These are phyloP conservation scores for Ibidorhyncha struthersii DNA, from an alignment of 2,113 vertebrate genomes.

Conservation along the genomic window DNA sequence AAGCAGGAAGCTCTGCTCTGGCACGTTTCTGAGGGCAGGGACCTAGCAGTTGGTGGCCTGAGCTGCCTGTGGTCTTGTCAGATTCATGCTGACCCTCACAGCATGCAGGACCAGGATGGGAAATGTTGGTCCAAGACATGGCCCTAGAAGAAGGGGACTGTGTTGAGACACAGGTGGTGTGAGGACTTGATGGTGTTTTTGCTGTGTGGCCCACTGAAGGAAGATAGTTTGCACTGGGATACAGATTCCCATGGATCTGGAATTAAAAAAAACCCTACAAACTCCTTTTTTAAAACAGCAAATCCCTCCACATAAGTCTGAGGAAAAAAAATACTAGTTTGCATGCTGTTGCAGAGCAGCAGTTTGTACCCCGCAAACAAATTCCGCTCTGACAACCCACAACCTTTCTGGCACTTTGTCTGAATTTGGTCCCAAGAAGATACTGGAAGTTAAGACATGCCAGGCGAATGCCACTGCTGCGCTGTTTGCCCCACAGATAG, in stretches of 20 bases:
- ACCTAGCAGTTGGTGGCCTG: neutral
- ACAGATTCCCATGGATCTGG: neutral
- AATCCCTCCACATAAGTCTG: neutral
- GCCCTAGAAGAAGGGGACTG: neutral
- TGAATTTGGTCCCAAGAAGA: neutral
- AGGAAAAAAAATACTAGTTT: neutral
- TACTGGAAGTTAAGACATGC: neutral
- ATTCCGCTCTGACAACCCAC: neutral
- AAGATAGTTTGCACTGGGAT: neutral
- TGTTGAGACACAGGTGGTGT: neutral
- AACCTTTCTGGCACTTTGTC: neutral
- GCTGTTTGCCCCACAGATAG: rapidly evolving
- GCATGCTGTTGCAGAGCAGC: neutral
- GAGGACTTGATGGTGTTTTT: neutral
- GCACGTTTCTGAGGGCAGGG: neutral
- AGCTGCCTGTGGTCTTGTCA: neutral
- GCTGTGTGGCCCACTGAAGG: neutral
- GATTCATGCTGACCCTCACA: neutral
- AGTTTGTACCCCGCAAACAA: too few species aligned
- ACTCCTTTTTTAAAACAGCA: neutral
- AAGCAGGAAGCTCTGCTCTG: neutral
- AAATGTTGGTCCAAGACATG: neutral
- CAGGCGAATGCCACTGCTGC: neutral
- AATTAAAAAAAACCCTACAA: neutral
- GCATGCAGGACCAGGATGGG: neutral